Evolutionary conservation across 2,797 vertebrate species (phyloP), one percentile per base, ranked within the genome.

Genomic region (Anas bernieri): DNA sequence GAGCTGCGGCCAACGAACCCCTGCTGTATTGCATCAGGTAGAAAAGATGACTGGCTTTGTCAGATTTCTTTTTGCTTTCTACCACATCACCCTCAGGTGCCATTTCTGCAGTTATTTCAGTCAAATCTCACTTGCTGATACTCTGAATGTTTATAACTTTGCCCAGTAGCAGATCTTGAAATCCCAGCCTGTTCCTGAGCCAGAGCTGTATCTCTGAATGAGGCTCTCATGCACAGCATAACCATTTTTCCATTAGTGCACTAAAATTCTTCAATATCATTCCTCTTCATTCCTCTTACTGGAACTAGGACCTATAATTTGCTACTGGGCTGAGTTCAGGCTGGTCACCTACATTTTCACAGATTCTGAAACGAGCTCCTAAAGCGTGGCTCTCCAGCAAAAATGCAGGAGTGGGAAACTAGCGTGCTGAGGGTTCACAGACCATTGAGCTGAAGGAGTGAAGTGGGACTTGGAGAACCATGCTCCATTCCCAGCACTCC

Each of bases 71-170:
- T 77, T 69, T 37, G 39, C 17, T 73, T 85, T 25, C 43, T 11
- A 28, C 25, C 41, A 1, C 43, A 33, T 63, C 17, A 8, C 4
- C 7, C 2, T 7, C 43, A 0, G 0, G 17, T 30, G 33, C 12
- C 9, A 43, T 83, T 90, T 77, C 64, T 79, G 80, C 17, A 5
- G 31, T 80, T 73, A 28, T 54, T 48, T 69, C 7, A 1, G 68
- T 55, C 33, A 67, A 6, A 59, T 33, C 33, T 69, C 11, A 7
- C 75, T 63, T 56, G 28, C 37, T 62, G 58, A 35, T 66, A 31
- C 9, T 28, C 64, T 0, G 6, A 62, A 18, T 7, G 21, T 61
- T 23, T 64, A 50, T 3, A 72, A 33, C 68, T 69, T 90, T 55
- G 62, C 25, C 41, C 59, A 59, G 50, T 1, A 86, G 30, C 6